Base-by-base conservation (phyloP, 2,113 vertebrate genomes). In the Odontophorus gujanensis region DNA sequence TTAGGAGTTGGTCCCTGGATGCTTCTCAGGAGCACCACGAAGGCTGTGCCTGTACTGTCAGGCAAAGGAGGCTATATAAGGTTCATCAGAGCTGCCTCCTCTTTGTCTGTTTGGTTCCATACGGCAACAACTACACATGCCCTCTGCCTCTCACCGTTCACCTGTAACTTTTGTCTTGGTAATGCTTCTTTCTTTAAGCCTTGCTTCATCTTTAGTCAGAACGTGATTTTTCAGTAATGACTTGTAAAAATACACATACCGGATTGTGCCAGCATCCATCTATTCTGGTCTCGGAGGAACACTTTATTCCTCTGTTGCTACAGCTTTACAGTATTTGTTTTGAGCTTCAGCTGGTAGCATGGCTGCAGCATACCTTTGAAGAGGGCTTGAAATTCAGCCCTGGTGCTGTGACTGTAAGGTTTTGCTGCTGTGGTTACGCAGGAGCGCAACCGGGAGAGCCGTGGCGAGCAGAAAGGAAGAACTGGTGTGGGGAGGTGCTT, bases 401-500 rank as follows among this genome's bases (percentile, higher is more conserved):
- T 67, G 59, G 17, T 47, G 55, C 71, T 58, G 62, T 55, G 68
- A 13, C 72, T 68, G 61, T 26, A 87, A 51, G 55, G 36, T 81
- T 93, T 53, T 77, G n/a, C 80, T 79, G 57, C 24, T 36, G 16
- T 63, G 85, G 73, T 96, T 97, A 91, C 2, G 0, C 76, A 85
- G 87, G 91, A 75, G 69, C 67, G 82, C 87, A 94, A 87, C 61
- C 92, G 61, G 61, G 82, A 91, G 80, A 85, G 72, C 85, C 92
- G 79, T 67, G 85, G 89, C 68, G 53, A 85, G 85, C 15, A 40
- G 85, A 95, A 81, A 47, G 85, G 89, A 89, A 81, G 93, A 94
- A 92, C 93, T 34, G 85, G 79, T 94, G 89, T 87, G 66, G 68
- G 94, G 87, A 86, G 82, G 92, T 82, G 55, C 91, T 95, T 48